A percentile compares a stretch with the other conserved stretches of the same genome.
Evolutionary conservation across 2,888 invertebrate genomes (phyloP).

Genomic region (Scaptomyza caliginosa): DNA sequence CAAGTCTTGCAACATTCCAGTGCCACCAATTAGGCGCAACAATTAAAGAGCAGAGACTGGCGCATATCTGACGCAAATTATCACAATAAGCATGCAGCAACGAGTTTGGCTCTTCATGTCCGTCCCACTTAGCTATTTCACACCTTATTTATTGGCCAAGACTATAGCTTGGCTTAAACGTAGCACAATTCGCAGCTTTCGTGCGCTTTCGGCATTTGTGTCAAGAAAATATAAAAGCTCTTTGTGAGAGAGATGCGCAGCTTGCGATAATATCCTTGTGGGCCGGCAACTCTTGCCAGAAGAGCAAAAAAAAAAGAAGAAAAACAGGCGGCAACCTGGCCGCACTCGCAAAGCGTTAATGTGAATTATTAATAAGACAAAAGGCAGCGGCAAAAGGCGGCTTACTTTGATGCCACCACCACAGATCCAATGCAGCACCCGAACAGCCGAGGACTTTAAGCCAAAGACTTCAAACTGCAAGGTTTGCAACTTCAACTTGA

Average conservation of each 20-base stretch:
- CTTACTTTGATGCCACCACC: slow-evolving; percentile 63
- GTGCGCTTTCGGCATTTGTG: slow-evolving; percentile 79
- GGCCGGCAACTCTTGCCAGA: slow-evolving; percentile 61
- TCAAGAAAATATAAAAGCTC: slow-evolving; percentile 38
- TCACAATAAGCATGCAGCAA: slow-evolving; percentile 14
- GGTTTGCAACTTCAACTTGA: not conserved
- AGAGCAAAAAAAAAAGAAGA: not conserved
- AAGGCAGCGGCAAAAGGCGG: slow-evolving; percentile 78
- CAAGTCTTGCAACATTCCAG: not conserved
- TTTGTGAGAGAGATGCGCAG: slow-evolving; percentile 45
- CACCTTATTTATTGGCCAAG: slow-evolving; percentile 82
- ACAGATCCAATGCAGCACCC: slow-evolving; percentile 34
- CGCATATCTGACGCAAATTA: slow-evolving; percentile 36
- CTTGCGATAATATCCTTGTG: slow-evolving; percentile 60
- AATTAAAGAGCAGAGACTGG: slow-evolving; percentile 32
- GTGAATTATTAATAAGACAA: slow-evolving; percentile 84
- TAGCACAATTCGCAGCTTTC: slow-evolving; percentile 41
- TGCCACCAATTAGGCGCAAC: slow-evolving; percentile 14
- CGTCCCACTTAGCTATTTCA: slow-evolving; percentile 78
- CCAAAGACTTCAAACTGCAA: not conserved
- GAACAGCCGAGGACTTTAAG: slow-evolving; percentile 12
- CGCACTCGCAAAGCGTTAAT: slow-evolving; percentile 83
- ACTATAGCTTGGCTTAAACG: slow-evolving; percentile 3
- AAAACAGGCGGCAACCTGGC: slow-evolving; percentile 70
- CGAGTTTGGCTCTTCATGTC: slow-evolving; percentile 15